Conservation (phyloP, 1,140 invertebrate species). For the Philopotamus ludificatus region DNA sequence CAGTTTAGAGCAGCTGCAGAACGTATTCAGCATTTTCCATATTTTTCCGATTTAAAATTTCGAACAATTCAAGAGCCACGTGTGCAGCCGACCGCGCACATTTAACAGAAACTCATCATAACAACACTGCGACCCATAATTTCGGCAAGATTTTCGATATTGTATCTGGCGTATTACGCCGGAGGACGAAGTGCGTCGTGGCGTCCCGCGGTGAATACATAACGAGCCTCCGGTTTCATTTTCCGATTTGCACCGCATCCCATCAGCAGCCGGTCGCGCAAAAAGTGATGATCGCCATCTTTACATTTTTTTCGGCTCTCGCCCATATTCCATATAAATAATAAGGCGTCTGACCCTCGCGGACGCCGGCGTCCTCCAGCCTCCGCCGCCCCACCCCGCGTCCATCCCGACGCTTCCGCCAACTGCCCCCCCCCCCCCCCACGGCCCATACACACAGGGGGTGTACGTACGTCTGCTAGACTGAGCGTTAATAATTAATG, state of each 20-base stretch:
- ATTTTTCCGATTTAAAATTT: background rate
- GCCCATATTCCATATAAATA: background rate
- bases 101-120: no score
- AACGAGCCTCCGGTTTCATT: no score
- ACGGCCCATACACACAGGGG: conserved; percentile 5
- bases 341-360: background rate
- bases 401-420: background rate
- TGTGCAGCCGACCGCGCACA: background rate
- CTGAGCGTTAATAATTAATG: conserved; percentile 32
- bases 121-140: no score
- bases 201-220: no score
- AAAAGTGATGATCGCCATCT: background rate
- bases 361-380: background rate
- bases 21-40: no score
- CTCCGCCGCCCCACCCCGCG: no score
- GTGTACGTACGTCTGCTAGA: conserved; percentile 21
- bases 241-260: background rate
- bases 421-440: background rate
- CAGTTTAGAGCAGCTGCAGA: no score
- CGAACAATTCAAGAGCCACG: background rate
- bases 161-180: no score
- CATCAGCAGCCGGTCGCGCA: no score
- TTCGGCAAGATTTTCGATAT: no score
- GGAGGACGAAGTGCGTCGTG: no score
- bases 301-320: no score